Conservation (phyloP, 2,888 invertebrate species). For the Dicyrtomina minuta region DNA sequence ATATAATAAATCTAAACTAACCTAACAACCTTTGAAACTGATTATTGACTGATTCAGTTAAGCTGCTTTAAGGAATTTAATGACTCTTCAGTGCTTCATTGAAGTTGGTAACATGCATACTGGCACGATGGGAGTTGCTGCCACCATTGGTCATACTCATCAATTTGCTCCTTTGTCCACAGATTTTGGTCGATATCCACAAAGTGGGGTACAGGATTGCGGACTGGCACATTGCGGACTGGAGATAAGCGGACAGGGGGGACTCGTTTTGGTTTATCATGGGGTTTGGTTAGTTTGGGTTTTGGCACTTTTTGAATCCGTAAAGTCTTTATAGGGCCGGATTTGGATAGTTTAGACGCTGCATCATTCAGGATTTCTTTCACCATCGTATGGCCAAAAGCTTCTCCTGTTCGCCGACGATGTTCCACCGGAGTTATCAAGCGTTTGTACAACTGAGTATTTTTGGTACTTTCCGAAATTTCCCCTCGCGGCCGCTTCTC, state of each 20-base stretch:
- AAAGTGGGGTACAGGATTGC: conserved; percentile 13
- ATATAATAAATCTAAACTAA: no score
- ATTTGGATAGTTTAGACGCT: background rate
- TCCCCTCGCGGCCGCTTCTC: background rate
- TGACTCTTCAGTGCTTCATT: no score
- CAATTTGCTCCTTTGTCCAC: conserved; percentile 12
- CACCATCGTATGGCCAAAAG: conserved; percentile 19
- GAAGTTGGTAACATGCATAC: background rate
- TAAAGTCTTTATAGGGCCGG: no score
- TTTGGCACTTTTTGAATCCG: background rate
- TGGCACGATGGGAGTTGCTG: conserved; percentile 23
- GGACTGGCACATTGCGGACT: no score
- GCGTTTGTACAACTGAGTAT: conserved; percentile 22
- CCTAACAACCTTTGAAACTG: no score
- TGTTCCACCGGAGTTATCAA: conserved; percentile 18
- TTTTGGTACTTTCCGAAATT: conserved; percentile 7
- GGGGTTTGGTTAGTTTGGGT: no score
- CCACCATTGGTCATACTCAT: conserved; percentile 27
- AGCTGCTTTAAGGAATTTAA: no score
- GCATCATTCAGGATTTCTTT: background rate
- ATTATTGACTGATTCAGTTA: no score
- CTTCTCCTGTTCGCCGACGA: background rate
- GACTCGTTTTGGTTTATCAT: no score
- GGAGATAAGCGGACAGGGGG: no score
- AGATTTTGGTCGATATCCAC: background rate